phyloP scores from a whole-genome alignment of 2,797 vertebrate species.

The Ctenosaura bakeri region DNA sequence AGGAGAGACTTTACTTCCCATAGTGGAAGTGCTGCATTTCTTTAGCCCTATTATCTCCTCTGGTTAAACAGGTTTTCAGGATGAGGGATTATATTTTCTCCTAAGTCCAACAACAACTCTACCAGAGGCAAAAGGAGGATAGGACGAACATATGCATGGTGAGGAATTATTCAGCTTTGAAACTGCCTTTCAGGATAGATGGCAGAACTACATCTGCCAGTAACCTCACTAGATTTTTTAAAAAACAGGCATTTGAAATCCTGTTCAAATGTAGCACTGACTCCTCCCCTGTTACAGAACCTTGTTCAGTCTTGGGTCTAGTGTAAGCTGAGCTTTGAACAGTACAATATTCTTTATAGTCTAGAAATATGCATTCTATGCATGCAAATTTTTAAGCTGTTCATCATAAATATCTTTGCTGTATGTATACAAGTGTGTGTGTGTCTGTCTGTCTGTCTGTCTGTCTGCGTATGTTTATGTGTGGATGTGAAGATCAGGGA shows the following conservation, averaged over 20 bases:
- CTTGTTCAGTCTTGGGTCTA: neutral
- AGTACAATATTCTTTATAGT: neutral
- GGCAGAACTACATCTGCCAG: neutral
- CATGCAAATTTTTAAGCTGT: constrained; percentile 47
- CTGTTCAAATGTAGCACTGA: neutral
- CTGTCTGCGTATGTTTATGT: too few relatives aligned
- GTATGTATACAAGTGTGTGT: constrained; percentile 24
- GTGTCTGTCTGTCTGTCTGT: too few relatives aligned
- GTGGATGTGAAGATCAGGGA: constrained; percentile 14
- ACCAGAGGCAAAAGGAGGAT: neutral
- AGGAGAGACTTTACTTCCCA: neutral
- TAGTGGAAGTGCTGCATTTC: neutral
- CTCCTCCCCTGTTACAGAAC: neutral
- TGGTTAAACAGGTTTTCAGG: neutral
- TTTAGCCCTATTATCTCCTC: neutral
- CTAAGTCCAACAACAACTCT: neutral
- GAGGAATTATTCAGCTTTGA: neutral
- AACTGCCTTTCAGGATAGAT: neutral
- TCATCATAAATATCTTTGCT: constrained; percentile 30
- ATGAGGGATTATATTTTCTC: neutral
- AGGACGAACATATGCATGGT: neutral
- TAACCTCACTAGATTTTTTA: neutral
- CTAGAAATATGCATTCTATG: constrained; percentile 48
- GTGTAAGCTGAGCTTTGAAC: neutral
- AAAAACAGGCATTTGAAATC: neutral